Base-by-base conservation (phyloP, 2,888 invertebrate species). In the Nymphalis polychloros region DNA sequence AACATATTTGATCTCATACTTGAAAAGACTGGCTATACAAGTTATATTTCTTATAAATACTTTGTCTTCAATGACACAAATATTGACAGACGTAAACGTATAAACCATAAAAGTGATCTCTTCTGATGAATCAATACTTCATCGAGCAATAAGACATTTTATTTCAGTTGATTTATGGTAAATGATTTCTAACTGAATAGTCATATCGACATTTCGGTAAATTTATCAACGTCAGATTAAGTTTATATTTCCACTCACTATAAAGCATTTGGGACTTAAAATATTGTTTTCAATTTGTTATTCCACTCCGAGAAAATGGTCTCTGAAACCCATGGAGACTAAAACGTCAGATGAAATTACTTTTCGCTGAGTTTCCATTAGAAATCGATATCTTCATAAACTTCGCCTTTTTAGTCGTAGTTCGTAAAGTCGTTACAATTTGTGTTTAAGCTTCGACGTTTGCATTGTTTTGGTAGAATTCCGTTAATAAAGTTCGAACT, bases 221-320 rank as follows among this genome's bases (percentile, higher is more conserved):
- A 57, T 57, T 41, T 41, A 19, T 57, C 35, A 57, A 57, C 35
- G 57, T 57, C 41, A n/a, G 57, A 57, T 57, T 41, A 57, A 57
- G 10, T 57, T 41, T 57, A 57, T 57, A 57, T 57, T 57, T 19
- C n/a, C 10, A 57, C 35, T 57, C 19, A 41, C 57, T 57, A 35
- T 57, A 62, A 67, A 57, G 48, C 55, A 55, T 61, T 67, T 55
- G 62, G 47, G 48, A 47, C 48, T 67, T 62, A 62, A 67, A 67
- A 67, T 62, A 67, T 67, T 61, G 55, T 66, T 55, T 59, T 60
- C 59, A 66, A 66, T 48, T 66, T 61, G 59, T 66, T 66, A 66
- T 61, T 60, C 59, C 35, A 55, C 55, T 61, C 52, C 20, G 35
- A 61, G 59, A 46, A 65, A 66, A 65, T 65, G 60, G 52, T 60